Base-by-base conservation (phyloP, 2,797 vertebrate genomes). In the Helarctos malayanus region DNA sequence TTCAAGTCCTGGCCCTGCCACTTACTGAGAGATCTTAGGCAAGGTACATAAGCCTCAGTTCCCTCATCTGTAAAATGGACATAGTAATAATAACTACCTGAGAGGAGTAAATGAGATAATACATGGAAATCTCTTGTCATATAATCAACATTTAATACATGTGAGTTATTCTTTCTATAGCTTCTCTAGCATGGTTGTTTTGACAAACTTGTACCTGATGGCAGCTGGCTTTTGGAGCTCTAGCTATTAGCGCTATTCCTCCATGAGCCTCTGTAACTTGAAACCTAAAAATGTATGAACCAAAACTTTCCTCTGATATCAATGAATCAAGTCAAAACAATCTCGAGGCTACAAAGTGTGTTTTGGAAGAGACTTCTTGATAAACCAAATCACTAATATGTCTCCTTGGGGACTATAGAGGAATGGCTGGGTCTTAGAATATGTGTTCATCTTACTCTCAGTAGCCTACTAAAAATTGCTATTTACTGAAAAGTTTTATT, bases 401-500 rank as follows among this genome's bases (percentile, higher is more conserved):
- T 80, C 41, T 93, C 86, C 63, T 59, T 35, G 32, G 59, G 38
- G 38, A 80, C 19, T 0, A 56, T 13, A 32, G 21, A 81, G 13
- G 19, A 27, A 35, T 7, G 65, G 5, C 19, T 45, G 9, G 2
- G 47, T 25, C 52, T 86, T 68, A 54, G 56, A 59, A 41, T 45
- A 32, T 41, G 61, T 19, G 25, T 47, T 75, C 54, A 57, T 83
- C 85, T 79, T 59, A n/a, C 10, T 94, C 86, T 94, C 63, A 18
- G 12, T 54, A 75, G 27, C 32, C 45, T 76, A 79, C 52, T 88
- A 93, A 89, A 89, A 96, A 38, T 52, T 76, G 56, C 25, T 45
- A 47, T 45, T 88, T 81, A 88, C n/a, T 95, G 80, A 80, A 82
- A 91, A 65, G 25, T 57, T 76, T 52, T 76, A 84, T 63, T 92